A percentile compares a stretch with the other conserved stretches of the same genome.
Conservation (phyloP, 1,140 invertebrate species). For the Ceratina calcarata region DNA sequence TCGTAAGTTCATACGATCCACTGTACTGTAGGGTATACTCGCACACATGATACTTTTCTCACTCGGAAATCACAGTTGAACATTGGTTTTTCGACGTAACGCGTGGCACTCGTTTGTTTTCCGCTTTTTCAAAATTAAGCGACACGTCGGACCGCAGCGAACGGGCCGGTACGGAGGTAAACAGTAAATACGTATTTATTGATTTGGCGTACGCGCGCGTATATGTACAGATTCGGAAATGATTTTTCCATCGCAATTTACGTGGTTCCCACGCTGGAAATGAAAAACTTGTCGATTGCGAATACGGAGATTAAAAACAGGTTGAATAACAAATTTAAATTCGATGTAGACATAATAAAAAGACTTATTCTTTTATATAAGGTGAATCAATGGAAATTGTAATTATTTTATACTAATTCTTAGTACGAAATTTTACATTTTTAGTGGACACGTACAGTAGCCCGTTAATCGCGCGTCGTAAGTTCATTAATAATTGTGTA, state of each 20-base stretch:
- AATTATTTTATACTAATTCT: no score
- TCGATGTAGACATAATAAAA: no score
- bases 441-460: not conserved
- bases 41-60: constrained; percentile 54
- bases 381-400: no score
- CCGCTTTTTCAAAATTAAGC: constrained; percentile 38
- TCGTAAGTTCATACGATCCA: no score
- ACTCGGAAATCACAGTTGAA: constrained; percentile 67
- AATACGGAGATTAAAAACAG: not conserved
- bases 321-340: not conserved
- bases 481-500: constrained; percentile 30
- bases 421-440: not conserved
- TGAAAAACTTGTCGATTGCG: not conserved
- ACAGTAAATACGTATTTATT: not conserved
- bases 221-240: not conserved
- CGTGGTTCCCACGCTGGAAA: not conserved
- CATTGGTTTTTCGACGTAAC: constrained; percentile 61
- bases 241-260: constrained; percentile 7
- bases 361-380: no score
- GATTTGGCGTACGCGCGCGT: no score
- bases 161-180: constrained; percentile 4
- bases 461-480: constrained; percentile 2
- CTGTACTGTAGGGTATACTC: constrained; percentile 24
- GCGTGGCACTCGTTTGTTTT: constrained; percentile 52
- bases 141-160: constrained; percentile 17